Evolutionary conservation across 2,113 vertebrate genomes (phyloP), one percentile per base, ranked within the genome.

Genomic region (Sceloporus undulatus): DNA sequence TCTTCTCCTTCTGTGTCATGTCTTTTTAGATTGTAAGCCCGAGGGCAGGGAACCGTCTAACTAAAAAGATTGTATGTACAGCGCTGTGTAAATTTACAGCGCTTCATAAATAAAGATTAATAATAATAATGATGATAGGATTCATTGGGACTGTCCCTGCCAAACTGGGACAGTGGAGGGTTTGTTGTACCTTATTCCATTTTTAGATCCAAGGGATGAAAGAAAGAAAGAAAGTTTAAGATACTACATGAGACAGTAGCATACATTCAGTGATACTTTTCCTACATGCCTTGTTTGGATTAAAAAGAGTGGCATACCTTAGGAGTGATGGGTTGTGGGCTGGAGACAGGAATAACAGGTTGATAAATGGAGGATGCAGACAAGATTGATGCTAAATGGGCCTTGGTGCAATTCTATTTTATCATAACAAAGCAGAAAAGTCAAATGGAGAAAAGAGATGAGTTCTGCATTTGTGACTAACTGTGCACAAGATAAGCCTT

Each of bases 381-480:
- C 11, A 52, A 54, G 42, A n/a, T 19, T 71, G 66, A 62, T 71
- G 66, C 16, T 68, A 71, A 34, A 42, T 52, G 27, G 66, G 68
- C 40, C n/a, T 84, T 84, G 48, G 1, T 70, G 29, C 82, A 84
- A 52, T 14, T 83, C 40, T 6, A 52, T 84, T 84, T 84, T n/a
- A 71, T 73, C 19, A 25, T 54, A n/a, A 84, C 16, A n/a, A 25
- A 70, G 29, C 65, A 70, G 81, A 73, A 65, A 82, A 71, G 68
- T 73, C 68, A n/a, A 9, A 2, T 48, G 70, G 81, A 83, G 48
- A n/a, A 73, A 56, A 23, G 34, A 75, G 59, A 54, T 75, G 34
- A 85, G 23, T 16, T 5, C 38, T 74, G 6, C 23, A 74, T 85
- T 38, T 85, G 40, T 74, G 9, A 75, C 54, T 27, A 59, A 56